Percentiles rank a stretch among this genome's conserved stretches.
Conservation (phyloP, 2,113 vertebrate genomes). For the Cyanoramphus novaezelandiae region DNA sequence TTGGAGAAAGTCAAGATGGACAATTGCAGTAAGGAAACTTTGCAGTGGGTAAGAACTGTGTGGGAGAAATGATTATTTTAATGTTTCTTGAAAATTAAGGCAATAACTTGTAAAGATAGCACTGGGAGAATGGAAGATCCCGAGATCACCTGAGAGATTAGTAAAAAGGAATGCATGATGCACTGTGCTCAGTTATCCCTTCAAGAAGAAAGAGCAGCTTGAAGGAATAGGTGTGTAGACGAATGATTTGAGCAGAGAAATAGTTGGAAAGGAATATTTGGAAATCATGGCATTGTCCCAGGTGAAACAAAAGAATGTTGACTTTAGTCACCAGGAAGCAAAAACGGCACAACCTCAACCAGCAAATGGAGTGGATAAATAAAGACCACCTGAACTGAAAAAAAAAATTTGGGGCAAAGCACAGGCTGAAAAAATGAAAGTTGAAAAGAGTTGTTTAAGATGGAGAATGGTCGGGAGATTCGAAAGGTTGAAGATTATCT, state of each 20-base stretch:
- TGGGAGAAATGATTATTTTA: neutral
- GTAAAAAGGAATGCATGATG: neutral
- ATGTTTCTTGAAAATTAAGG: neutral
- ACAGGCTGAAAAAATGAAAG: neutral
- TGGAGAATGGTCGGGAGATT: neutral
- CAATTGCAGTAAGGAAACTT: neutral
- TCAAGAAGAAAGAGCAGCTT: neutral
- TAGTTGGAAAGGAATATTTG: neutral
- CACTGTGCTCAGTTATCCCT: neutral
- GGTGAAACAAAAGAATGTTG: neutral
- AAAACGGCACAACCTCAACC: neutral
- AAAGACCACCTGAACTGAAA: neutral
- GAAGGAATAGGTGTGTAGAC: neutral
- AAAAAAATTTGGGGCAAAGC: neutral
- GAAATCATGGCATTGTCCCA: neutral
- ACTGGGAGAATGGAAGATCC: neutral
- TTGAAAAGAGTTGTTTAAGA: neutral
- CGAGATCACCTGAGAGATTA: neutral
- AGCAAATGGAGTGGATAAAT: neutral
- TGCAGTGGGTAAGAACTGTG: neutral
- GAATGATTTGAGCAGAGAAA: neutral
- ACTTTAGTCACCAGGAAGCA: neutral
- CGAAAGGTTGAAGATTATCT: neutral
- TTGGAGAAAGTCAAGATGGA: neutral
- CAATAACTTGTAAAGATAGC: neutral